A percentile compares a stretch with the other conserved stretches of the same genome.
These are phyloP conservation scores for Biston stratarius DNA, from an alignment of 2,888 invertebrate species.

Conservation along the genomic window DNA sequence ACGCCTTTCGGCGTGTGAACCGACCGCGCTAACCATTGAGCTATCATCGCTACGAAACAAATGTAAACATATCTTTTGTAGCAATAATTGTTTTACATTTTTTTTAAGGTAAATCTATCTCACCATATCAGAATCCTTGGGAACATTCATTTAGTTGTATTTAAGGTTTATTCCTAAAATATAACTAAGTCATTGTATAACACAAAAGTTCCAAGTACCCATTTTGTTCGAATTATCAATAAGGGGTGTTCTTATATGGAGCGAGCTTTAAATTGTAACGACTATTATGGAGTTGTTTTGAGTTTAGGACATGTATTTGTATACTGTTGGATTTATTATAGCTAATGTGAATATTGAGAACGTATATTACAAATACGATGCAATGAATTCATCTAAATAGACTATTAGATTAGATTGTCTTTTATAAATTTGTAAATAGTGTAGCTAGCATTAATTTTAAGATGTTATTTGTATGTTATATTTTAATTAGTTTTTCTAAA, in stretches of 20 bases:
- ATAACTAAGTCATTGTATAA: too few species aligned
- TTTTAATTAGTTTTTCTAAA: too few species aligned
- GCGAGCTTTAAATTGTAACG: constrained; percentile 14
- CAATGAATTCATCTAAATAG: not conserved
- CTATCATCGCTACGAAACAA: too few species aligned
- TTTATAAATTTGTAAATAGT: too few species aligned
- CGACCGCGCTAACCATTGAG: too few species aligned
- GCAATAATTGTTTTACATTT: too few species aligned
- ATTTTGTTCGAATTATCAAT: constrained; percentile 29
- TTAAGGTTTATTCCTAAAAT: constrained; percentile 30
- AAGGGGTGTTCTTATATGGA: constrained; percentile 25
- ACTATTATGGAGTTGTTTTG: constrained; percentile 20
- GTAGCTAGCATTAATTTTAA: too few species aligned
- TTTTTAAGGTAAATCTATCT: too few species aligned
- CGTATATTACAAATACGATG: not conserved
- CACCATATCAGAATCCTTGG: not conserved
- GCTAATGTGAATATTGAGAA: constrained; percentile 10
- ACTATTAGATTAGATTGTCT: not conserved
- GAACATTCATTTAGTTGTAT: constrained; percentile 1
- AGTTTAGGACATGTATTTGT: constrained; percentile 35
- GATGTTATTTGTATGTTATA: too few species aligned
- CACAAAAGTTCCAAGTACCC: constrained; percentile 21
- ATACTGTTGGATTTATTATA: constrained; percentile 16
- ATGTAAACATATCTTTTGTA: too few species aligned
- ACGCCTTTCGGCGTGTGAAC: too few species aligned